Evolutionary conservation across 1,140 invertebrate genomes (phyloP), one percentile per base, ranked within the genome.

Genomic region (Drosophila malerkotliana): DNA sequence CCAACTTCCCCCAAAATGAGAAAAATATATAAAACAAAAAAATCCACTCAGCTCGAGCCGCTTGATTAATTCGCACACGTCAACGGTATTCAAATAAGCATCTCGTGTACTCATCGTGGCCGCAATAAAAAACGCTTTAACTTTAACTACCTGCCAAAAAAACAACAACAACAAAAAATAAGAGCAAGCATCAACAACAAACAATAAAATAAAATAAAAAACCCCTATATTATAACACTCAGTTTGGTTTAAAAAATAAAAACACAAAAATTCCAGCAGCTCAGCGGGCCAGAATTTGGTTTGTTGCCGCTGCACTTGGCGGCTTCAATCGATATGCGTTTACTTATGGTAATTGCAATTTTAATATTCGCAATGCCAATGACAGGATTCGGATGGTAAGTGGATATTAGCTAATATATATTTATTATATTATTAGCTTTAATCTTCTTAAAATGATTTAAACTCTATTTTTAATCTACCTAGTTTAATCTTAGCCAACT

Each of bases 291-390:
- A 78, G 57, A 87, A 44, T 47, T 82, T 69, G 85, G 78, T 87
- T 80, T 87, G 82, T 87, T 85, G 82, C 81, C 82, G 81, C 74
- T 79, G 44, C 72, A 75, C 12, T 72, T 75, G 59, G 82, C 82
- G 82, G 82, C 82, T 87, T 67, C 68, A 80, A 77, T 75, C 81
- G 88, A 87, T 90, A 91, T 91, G 90, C 89, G 90, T 80, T 81
- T 90, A 67, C 76, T 91, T 64, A 88, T 91, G 85, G 85, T 91
- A 79, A 77, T 91, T 87, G 90, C 90, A 87, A 90, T 91, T 79
- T 69, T 91, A 72, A 87, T 91, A 91, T 90, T 91, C 78, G 90
- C 90, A 90, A 91, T 91, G 90, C 90, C 90, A 90, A 90, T 91
- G 74, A 91, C 90, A 64, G 90, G 90, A 81, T 90, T 91, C 76